A percentile compares a stretch with the other conserved stretches of the same genome.
phyloP scores from a whole-genome alignment of 2,113 vertebrate genomes.

The Corythoichthys intestinalis region DNA sequence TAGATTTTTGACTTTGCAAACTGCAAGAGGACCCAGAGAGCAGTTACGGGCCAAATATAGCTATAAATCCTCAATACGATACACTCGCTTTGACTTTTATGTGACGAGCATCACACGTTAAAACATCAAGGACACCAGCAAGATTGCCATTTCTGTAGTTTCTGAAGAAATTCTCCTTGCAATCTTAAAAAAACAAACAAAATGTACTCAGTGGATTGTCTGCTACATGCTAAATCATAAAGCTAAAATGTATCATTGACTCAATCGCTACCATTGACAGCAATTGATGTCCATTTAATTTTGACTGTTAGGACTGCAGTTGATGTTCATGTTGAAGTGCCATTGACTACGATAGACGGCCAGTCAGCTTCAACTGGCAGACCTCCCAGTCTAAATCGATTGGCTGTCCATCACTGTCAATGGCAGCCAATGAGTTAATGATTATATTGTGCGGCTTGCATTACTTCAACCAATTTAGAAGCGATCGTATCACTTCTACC shows the following conservation, averaged over 20 bases:
- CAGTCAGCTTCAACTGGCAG: too few relatives aligned
- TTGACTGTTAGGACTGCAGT: too few relatives aligned
- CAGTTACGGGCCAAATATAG: constrained; percentile 4
- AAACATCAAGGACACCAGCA: constrained; percentile 41
- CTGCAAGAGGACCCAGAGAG: background rate
- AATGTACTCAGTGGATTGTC: constrained; percentile 32
- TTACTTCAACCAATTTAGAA: too few relatives aligned
- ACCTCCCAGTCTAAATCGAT: too few relatives aligned
- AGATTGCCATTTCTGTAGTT: constrained; percentile 39
- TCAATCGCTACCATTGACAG: too few relatives aligned
- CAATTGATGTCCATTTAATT: too few relatives aligned
- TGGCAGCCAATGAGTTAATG: too few relatives aligned
- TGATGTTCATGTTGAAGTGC: too few relatives aligned
- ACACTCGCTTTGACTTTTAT: constrained; percentile 21
- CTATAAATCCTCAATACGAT: background rate
- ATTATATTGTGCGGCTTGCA: too few relatives aligned
- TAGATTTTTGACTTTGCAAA: constrained; percentile 2
- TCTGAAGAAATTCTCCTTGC: constrained; percentile 34
- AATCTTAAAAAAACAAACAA: constrained; percentile 14
- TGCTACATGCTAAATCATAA: constrained; percentile 1
- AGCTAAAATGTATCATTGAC: background rate
- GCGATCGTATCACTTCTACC: too few relatives aligned
- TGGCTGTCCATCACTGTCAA: too few relatives aligned
- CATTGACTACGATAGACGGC: too few relatives aligned
- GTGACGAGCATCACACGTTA: constrained; percentile 28